A percentile compares a stretch with the other conserved stretches of the same genome.
Evolutionary conservation across 2,113 vertebrate genomes (phyloP).

Genomic region (Salminus brasiliensis): DNA sequence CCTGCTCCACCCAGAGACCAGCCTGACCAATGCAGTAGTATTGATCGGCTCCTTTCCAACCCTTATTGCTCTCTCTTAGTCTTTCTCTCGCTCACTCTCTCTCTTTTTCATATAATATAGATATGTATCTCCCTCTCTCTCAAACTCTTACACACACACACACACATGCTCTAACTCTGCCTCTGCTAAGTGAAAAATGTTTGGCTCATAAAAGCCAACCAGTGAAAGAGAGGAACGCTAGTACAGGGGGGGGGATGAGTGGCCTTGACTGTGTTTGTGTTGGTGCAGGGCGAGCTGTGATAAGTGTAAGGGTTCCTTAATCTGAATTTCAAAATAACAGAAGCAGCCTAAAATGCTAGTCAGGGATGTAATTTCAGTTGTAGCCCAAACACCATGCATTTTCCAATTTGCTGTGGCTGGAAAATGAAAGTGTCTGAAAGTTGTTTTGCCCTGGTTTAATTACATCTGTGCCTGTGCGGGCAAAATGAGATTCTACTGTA

Average conservation of each 20-base stretch:
- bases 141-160: not conserved
- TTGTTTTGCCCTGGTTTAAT: not conserved
- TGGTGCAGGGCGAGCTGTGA: not conserved
- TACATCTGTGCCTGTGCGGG: not conserved
- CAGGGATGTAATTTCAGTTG: not conserved
- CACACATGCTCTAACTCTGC: not conserved
- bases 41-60: conserved; percentile 22
- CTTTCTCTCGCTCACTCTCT: not conserved
- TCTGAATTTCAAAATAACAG: not conserved
- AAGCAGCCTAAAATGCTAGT: not conserved
- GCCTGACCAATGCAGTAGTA: conserved; percentile 46
- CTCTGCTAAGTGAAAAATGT: conserved; percentile 4
- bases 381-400: not conserved
- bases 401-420: not conserved
- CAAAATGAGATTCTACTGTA: not conserved
- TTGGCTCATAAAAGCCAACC: conserved; percentile 1
- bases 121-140: no score
- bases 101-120: no score
- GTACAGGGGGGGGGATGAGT: not conserved
- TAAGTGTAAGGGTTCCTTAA: not conserved
- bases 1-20: conserved; percentile 38
- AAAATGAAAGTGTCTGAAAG: not conserved
- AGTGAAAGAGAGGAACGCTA: not conserved
- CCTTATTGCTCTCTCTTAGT: not conserved
- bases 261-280: not conserved